Conservation (phyloP, 92 coral and sea anemone species). For the Epizoanthus ramosus region DNA sequence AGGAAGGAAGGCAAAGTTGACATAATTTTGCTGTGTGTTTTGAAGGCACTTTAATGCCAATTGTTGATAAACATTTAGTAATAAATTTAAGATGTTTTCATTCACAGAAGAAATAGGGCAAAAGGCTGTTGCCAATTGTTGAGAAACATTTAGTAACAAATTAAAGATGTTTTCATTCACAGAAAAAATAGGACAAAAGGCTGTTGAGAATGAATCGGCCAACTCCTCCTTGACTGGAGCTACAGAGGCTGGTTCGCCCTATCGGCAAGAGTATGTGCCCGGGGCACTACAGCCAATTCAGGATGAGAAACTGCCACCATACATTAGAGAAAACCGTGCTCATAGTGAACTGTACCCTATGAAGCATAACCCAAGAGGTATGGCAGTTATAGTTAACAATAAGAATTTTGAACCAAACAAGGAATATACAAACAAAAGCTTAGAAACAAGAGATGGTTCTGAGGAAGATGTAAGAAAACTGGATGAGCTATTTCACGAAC, state of each 20-base stretch:
- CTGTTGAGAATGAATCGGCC: constrained; percentile 23
- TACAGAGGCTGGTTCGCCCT: background rate
- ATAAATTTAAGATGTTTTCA: background rate
- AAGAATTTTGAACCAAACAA: background rate
- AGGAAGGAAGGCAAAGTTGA: too few species aligned
- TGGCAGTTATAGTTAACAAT: constrained; percentile 45
- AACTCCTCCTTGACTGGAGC: background rate
- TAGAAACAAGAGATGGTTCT: constrained; percentile 36
- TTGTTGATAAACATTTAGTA: too few species aligned
- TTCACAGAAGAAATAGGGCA: background rate
- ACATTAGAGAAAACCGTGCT: background rate
- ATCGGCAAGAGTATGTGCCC: background rate
- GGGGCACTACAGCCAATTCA: background rate
- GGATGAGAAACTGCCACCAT: constrained; percentile 20
- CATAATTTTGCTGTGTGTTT: too few species aligned
- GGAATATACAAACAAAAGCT: background rate
- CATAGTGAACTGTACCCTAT: constrained; percentile 33
- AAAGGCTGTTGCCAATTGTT: constrained; percentile 14
- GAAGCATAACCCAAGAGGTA: constrained; percentile 46
- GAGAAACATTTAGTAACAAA: background rate
- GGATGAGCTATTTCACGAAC: constrained; percentile 21
- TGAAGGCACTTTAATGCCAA: too few species aligned
- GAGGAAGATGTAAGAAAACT: constrained; percentile 34
- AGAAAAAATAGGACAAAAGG: background rate
- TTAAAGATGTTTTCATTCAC: background rate